A percentile compares a stretch with the other conserved stretches of the same genome.
phyloP scores from a whole-genome alignment of 2,113 vertebrate species.

The Daphoenositta chrysoptera region DNA sequence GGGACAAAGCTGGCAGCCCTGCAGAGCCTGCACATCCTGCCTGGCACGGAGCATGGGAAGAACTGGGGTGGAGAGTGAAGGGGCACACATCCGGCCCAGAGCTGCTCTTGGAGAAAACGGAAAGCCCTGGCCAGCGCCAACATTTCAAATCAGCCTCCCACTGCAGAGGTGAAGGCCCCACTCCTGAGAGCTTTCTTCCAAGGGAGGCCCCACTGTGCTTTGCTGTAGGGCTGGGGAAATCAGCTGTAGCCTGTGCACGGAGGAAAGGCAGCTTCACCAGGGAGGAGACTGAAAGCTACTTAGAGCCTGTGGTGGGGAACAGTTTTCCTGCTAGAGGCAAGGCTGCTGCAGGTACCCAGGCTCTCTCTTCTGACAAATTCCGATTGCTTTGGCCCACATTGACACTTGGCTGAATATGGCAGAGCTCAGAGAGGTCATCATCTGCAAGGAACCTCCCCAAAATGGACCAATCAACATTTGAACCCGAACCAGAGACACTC shows the following conservation, averaged over 20 bases:
- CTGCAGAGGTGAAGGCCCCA: background rate
- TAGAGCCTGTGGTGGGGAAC: background rate
- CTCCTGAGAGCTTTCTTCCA: background rate
- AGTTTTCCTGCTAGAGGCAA: background rate
- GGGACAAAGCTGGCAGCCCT: background rate
- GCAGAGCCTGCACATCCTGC: background rate
- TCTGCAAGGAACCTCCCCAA: background rate
- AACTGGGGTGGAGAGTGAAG: fast-evolving
- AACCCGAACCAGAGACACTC: background rate
- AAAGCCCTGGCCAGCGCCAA: background rate
- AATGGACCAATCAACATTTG: background rate
- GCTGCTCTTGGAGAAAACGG: background rate
- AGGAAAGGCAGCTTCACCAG: background rate
- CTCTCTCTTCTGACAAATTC: background rate
- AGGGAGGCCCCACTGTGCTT: background rate
- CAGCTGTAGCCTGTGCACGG: background rate
- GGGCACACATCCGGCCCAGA: background rate
- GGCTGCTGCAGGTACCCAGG: background rate
- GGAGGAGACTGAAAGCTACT: background rate
- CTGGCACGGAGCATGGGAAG: background rate
- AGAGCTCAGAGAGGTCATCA: background rate
- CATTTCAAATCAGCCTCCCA: background rate
- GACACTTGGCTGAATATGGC: background rate
- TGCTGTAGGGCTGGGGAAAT: background rate
- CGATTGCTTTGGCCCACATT: background rate